Base-by-base conservation (phyloP, 2,888 invertebrate genomes). In the Hirudinaria manillensis region DNA sequence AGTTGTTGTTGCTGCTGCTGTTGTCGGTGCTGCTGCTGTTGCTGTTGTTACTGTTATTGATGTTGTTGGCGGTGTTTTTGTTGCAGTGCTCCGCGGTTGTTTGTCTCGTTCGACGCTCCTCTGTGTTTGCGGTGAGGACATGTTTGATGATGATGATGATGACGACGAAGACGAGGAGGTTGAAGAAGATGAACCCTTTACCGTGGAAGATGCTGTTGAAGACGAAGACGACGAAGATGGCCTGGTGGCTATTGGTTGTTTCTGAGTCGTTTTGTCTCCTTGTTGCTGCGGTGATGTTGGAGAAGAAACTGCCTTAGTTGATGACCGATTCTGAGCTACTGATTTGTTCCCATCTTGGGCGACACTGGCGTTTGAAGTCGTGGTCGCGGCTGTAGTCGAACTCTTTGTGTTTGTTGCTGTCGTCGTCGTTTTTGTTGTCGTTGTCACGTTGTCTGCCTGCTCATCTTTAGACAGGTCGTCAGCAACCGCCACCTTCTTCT, bases 1-100 rank as follows among this genome's bases (percentile, higher is more conserved):
- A n/a, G n/a, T 61, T 61, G 61, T 27, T 27, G 61, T n/a, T 61
- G 56, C n/a, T 56, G 56, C n/a, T 56, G 56, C 16, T 56, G 56
- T 24, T 56, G 56, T 24, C 16, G 56, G 3, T 56, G 56, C 13
- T 56, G 24, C 21, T 27, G 61, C 10, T 27, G 61, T 4, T 61
- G 6, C 10, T 61, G 6, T 3, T 45, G 3, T 3, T 10, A 16
- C 16, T 45, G 45, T 45, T 45, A 16, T 6, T 6, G 61, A 1
- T 61, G 61, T 27, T 61, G 24, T 27, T 61, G 6, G 7, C n/a
- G 61, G 7, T 61, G 61, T 2, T 3, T 16, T 27, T 61, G 7
- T 3, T 19, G 13, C 16, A 10, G 24, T 10, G 13, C 24, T 27
- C 45, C 16, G 45, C 3, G 45, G 13, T 6, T 45, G 45, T 45